phyloP scores from a whole-genome alignment of 2,797 vertebrate species.

The Denticeps clupeoides region DNA sequence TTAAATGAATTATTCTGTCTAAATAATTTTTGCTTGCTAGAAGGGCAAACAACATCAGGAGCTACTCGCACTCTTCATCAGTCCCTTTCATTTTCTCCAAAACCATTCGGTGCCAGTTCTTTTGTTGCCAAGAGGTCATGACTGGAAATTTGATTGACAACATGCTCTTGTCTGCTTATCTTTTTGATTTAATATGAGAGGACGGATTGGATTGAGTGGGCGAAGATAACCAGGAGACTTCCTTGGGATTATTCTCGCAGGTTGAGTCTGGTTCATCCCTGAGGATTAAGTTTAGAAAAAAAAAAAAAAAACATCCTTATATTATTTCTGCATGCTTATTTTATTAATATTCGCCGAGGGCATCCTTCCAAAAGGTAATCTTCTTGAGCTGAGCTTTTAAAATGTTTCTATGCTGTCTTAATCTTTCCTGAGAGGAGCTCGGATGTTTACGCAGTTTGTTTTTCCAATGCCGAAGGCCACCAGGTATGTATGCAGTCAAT shows the following conservation, averaged over 20 bases:
- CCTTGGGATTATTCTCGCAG: constrained; percentile 64
- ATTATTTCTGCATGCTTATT: constrained; percentile 64
- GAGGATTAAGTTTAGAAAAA: constrained; percentile 64
- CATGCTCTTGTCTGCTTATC: constrained; percentile 21
- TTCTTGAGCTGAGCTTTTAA: constrained; percentile 52
- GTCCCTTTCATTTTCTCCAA: too few species aligned
- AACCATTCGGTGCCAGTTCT: too few species aligned
- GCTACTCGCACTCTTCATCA: too few species aligned
- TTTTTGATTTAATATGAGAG: constrained; percentile 21
- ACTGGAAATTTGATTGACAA: neutral
- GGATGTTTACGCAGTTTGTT: neutral
- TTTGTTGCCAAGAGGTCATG: too few species aligned
- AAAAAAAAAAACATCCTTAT: constrained; percentile 70
- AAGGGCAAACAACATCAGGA: too few species aligned
- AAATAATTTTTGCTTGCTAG: too few species aligned
- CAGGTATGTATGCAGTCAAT: neutral
- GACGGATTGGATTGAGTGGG: constrained; percentile 16
- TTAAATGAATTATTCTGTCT: too few species aligned
- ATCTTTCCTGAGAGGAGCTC: neutral
- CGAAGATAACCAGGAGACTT: constrained; percentile 46
- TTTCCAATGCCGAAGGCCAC: neutral
- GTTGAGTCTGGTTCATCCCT: constrained; percentile 53
- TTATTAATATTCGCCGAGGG: constrained; percentile 54
- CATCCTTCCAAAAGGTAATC: constrained; percentile 40
- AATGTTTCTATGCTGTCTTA: constrained; percentile 33